A percentile compares a stretch with the other conserved stretches of the same genome.
phyloP scores from a whole-genome alignment of 30 jellyfish, hydroid and myxozoan species.

The Hydra vulgaris region DNA sequence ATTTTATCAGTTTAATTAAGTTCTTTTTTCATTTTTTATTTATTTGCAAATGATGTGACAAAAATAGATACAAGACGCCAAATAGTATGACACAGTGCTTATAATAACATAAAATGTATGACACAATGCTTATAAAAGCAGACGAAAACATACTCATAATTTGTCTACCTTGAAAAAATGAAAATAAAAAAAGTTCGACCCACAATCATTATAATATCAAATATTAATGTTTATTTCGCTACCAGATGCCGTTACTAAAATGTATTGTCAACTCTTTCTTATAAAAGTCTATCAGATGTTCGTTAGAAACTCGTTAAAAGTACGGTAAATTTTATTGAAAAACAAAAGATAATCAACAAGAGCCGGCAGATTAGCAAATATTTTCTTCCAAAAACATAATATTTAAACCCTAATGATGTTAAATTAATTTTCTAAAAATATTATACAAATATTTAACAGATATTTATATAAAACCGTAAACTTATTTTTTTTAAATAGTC shows the following conservation, averaged over 20 bases:
- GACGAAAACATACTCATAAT: not conserved
- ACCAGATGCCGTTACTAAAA: not conserved
- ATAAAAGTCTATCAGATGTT: not conserved
- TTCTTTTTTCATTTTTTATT: too few relatives aligned
- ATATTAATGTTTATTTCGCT: not conserved
- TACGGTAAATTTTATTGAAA: not conserved
- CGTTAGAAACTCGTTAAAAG: not conserved
- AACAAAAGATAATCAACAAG: not conserved
- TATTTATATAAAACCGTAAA: too few relatives aligned
- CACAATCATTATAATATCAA: not conserved
- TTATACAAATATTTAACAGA: too few relatives aligned
- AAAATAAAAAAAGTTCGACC: not conserved
- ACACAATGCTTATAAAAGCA: not conserved
- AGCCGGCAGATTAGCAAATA: not conserved
- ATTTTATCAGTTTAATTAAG: not conserved
- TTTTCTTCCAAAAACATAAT: not conserved
- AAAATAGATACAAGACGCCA: not conserved
- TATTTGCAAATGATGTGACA: not conserved
- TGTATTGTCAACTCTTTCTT: not conserved
- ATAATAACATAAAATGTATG: too few relatives aligned
- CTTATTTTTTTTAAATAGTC: too few relatives aligned
- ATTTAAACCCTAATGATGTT: too few relatives aligned
- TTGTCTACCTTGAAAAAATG: not conserved
- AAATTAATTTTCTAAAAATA: too few relatives aligned
- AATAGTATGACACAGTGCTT: not conserved